These are phyloP conservation scores for Rhaphigaster nebulosa DNA, from an alignment of 2,888 invertebrate genomes.

Conservation along the genomic window DNA sequence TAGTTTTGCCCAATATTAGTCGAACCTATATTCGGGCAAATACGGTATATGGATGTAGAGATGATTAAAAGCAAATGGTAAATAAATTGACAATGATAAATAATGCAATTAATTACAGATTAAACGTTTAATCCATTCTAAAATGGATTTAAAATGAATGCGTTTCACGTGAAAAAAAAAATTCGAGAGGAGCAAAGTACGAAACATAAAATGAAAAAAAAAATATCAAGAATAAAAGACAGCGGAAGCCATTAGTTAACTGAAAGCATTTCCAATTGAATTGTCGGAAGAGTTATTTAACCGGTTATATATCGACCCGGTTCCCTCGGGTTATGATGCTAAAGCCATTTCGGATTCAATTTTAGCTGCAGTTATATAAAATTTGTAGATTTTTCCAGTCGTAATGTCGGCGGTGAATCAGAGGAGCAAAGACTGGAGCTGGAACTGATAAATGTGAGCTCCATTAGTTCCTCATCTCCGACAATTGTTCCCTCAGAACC, in stretches of 20 bases:
- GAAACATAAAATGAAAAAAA: background rate
- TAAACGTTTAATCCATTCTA: too few relatives aligned
- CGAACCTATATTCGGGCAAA: too few relatives aligned
- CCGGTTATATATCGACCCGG: background rate
- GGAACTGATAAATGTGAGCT: constrained; percentile 23
- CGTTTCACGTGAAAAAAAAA: background rate
- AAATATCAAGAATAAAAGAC: background rate
- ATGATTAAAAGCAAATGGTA: too few relatives aligned
- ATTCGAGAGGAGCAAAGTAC: background rate
- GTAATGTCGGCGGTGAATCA: constrained; percentile 27
- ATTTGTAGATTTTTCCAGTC: constrained; percentile 44
- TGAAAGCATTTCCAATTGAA: constrained; percentile 31
- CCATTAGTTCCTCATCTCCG: constrained; percentile 35
- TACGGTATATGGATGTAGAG: too few relatives aligned
- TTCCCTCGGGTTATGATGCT: background rate
- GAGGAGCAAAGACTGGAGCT: background rate
- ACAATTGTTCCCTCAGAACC: background rate
- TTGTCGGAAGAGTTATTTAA: constrained; percentile 34
- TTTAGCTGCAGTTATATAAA: constrained; percentile 32
- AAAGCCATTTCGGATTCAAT: constrained; percentile 26
- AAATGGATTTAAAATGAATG: background rate
- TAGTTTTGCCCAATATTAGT: too few relatives aligned
- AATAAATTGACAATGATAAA: too few relatives aligned
- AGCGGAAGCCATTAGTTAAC: constrained; percentile 1
- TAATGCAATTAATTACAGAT: too few relatives aligned